Evolutionary conservation across 2,113 vertebrate species (phyloP).

Genomic region (Petaurus breviceps): DNA sequence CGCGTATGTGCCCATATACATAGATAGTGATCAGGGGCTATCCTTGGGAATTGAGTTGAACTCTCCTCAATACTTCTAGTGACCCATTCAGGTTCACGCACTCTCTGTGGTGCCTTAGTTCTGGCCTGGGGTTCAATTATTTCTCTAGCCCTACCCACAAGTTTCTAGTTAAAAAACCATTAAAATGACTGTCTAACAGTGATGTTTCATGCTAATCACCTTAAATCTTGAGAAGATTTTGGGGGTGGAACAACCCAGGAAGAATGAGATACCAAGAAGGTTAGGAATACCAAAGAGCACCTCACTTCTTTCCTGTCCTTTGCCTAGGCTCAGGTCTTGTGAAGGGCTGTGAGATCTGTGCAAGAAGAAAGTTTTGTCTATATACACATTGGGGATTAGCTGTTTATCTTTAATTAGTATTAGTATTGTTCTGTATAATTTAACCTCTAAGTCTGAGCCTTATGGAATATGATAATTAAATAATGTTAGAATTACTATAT

Average conservation of each 20-base stretch:
- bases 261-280: background rate
- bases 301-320: background rate
- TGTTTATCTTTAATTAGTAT: slow-evolving; percentile 23
- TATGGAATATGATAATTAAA: slow-evolving; percentile 57
- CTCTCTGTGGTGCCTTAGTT: background rate
- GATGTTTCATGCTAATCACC: background rate
- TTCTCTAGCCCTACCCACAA: background rate
- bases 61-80: background rate
- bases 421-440: background rate
- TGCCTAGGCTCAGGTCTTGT: background rate
- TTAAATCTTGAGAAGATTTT: background rate
- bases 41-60: background rate
- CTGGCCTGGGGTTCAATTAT: background rate
- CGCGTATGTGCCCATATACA: background rate
- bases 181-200: background rate
- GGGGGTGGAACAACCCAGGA: background rate
- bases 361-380: background rate
- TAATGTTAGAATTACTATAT: background rate
- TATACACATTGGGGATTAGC: background rate
- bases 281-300: too few relatives aligned
- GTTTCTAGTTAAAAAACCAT: background rate
- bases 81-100: background rate
- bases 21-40: background rate
- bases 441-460: slow-evolving; percentile 54
- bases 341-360: background rate